Evolutionary conservation across 2,113 vertebrate genomes (phyloP), one percentile per base, ranked within the genome.

Genomic region (Odontophorus gujanensis): DNA sequence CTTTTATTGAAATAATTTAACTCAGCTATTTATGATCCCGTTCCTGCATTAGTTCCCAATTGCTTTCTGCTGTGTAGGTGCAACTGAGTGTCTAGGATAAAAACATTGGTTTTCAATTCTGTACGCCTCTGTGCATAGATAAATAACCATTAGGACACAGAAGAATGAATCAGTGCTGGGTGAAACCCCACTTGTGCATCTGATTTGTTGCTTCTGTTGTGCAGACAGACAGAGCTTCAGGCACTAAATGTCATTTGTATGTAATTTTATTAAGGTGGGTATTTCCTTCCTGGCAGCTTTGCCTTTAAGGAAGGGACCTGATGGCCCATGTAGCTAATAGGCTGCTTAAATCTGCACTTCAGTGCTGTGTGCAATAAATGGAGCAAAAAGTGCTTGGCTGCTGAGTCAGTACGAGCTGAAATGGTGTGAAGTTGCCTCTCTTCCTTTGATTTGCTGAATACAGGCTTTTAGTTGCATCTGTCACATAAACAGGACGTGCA

Each of bases 241-340:
- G 74, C 55, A 0, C 2, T 2, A 25, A 7, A 17, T 1, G 4
- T 13, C 6, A 36, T 16, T 3, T 38, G 43, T 59, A 3, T 43
- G 26, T 45, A 26, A 47, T 48, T n/a, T 21, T 40, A 3, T 55
- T 36, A 45, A 57, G 43, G 43, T 38, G 32, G 38, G 42, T 13
- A 17, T 61, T 76, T 76, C 62, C 58, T 45, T 63, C 89, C 79
- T 47, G 91, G 22, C 47, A 9, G 0, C 13, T 38, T 38, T n/a
- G 47, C 32, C 71, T 15, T 11, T 36, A 9, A 57, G 63, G 6
- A 3, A 25, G 55, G 43, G 69, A 43, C 40, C 11, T 4, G 79
- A 51, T 59, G 57, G 77, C 19, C 43, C 6, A 0, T 5, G 32
- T 13, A 20, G 68, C 30, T 15, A 3, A 51, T 16, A 16, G 7